Evolutionary conservation across 2,113 vertebrate genomes (phyloP).

Genomic region (Pungitius pungitius): DNA sequence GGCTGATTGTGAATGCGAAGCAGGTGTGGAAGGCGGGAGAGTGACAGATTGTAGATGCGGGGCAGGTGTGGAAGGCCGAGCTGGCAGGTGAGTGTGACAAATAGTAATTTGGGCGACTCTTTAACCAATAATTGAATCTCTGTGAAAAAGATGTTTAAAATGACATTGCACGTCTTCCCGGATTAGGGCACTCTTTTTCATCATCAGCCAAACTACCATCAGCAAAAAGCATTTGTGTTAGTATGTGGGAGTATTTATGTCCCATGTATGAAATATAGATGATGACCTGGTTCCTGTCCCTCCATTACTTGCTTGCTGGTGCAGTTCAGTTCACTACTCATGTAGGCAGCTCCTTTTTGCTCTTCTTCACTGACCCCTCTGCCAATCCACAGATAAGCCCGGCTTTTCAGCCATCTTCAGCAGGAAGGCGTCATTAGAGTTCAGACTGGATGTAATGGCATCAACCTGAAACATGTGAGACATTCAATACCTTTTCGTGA

Average conservation of each 20-base stretch:
- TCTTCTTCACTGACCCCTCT: constrained; percentile 88
- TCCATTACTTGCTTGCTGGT: constrained; percentile 77
- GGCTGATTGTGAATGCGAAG: too few species aligned
- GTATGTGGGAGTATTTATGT: not conserved
- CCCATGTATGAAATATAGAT: not conserved
- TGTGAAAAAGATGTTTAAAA: too few species aligned
- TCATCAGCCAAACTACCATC: not conserved
- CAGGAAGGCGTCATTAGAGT: constrained; percentile 92
- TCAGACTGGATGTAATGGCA: constrained; percentile 80
- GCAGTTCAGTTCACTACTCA: constrained; percentile 81
- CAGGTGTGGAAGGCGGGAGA: too few species aligned
- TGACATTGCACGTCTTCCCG: too few species aligned
- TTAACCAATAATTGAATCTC: too few species aligned
- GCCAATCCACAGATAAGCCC: constrained; percentile 86
- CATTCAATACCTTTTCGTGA: not conserved
- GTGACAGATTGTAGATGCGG: too few species aligned
- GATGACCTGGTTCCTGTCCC: constrained; percentile 86
- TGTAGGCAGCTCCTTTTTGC: constrained; percentile 82
- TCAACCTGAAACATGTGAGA: constrained; percentile 80
- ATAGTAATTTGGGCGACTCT: too few species aligned
- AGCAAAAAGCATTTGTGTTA: not conserved
- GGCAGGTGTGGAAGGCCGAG: too few species aligned
- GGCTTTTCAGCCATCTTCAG: constrained; percentile 82
- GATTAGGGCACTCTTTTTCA: not conserved
- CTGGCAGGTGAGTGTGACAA: too few species aligned